Evolutionary conservation across 2,113 vertebrate genomes (phyloP), one percentile per base, ranked within the genome.

Genomic region (Baryphthengus martii): DNA sequence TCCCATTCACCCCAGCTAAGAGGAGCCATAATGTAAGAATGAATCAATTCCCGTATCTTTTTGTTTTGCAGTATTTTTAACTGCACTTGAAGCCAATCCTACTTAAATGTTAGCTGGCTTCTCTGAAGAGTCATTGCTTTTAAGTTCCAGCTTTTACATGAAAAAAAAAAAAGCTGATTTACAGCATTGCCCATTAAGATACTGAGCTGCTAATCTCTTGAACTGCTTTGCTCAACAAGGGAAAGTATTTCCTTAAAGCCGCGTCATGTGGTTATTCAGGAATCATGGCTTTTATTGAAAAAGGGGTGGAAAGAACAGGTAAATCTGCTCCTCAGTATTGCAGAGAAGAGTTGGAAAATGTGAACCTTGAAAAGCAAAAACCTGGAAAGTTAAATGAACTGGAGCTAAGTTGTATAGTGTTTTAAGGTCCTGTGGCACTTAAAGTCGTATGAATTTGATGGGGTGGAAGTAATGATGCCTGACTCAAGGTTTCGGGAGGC

Each of bases 151-250:
- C 56, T 89, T 92, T 84, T 82, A 92, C 67, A 73, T 75, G 61
- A 50, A 55, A 61, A 50, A 55, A 59, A 35, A 55, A 21, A 47
- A 17, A 52, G 55, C 24, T 75, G 40, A 3, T 77, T 83, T 94
- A 33, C 55, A 94, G 70, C 61, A 53, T 35, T 89, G 44, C 59
- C 28, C 6, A 0, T 67, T 68, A 68, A 11, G 1, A 40, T 85
- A 53, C 65, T 91, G 76, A 85, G 61, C 77, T 85, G 65, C 73
- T 89, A 72, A 95, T 86, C 70, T 74, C 68, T 62, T 92, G 73
- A 88, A 90, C 39, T 86, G 80, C 89, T 92, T 86, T 92, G 84
- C 77, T 79, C 52, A 94, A 81, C 15, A 40, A 78, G 40, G 76
- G 47, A 47, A 72, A 74, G 89, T 15, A 55, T 91, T 85, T 92